Evolutionary conservation across 2,888 invertebrate species (phyloP), one percentile per base, ranked within the genome.

Genomic region (Folsomia manolachei): DNA sequence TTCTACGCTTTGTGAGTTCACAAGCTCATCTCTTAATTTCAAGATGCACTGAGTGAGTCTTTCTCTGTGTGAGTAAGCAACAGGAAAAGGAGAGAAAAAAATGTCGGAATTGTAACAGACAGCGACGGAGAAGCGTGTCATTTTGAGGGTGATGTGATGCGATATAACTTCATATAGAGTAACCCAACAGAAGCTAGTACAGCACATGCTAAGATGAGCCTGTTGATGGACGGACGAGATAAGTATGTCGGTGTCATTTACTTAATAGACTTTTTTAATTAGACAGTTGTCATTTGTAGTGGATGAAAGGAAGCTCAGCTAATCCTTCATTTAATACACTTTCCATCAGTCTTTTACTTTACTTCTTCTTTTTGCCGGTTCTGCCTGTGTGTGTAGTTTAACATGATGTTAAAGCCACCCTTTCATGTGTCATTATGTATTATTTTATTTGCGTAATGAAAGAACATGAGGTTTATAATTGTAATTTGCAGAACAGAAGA

Each of bases 211-310:
- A 56, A 56, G 19, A 19, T 56, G 56, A 19, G 56, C 7, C 66
- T 62, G 53, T 72, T 78, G 79, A 79, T 79, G 69, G 69, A 62
- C 73, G 75, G 79, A 78, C 75, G 75, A 79, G 79, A 78, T 79
- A 78, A 78, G 60, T 74, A 73, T 77, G 79, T 77, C 77, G 77
- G 79, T 78, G 79, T 79, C 79, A 77, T 80, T 78, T 78, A 75
- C 78, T 76, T 80, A 80, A 80, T 80, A 78, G 79, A 78, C 64
- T 79, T 79, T 56, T 79, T 79, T 79, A 79, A 79, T 79, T 79
- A 79, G 79, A 77, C 78, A 77, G 75, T 78, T 78, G 79, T 76
- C 77, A 76, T 75, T 76, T 75, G 69, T 75, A 68, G 70, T 67
- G 60, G 67, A 67, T 67, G 53, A 56, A 67, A 67, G 67, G 60